Evolutionary conservation across 1,140 invertebrate species (phyloP).

Genomic region (Drosophila bifasciata): DNA sequence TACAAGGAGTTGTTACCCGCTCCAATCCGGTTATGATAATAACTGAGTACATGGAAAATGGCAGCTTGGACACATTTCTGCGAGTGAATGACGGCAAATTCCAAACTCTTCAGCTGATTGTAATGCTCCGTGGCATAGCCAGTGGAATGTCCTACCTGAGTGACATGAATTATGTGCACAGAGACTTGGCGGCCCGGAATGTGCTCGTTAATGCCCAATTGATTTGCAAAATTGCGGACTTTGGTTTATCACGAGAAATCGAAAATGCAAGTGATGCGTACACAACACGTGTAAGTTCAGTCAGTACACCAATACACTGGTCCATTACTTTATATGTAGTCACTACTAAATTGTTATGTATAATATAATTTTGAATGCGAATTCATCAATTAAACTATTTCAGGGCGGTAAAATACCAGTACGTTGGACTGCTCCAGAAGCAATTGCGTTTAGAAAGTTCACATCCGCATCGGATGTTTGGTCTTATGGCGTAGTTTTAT

Average conservation of each 20-base stretch:
- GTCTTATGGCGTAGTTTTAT: constrained; percentile 99
- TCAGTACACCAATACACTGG: background rate
- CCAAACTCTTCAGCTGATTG: constrained; percentile 97
- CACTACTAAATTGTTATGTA: too few species aligned
- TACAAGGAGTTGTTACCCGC: constrained; percentile 99
- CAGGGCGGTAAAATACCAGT: constrained; percentile 99
- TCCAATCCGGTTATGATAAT: constrained; percentile 99
- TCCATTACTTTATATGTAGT: too few species aligned
- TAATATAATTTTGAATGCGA: too few species aligned
- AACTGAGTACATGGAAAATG: constrained; percentile 99
- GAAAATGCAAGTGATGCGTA: constrained; percentile 99
- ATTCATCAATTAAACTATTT: background rate
- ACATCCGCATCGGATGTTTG: constrained; percentile 99
- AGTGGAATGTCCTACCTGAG: constrained; percentile 99
- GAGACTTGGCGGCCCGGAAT: constrained; percentile 98
- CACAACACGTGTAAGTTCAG: constrained; percentile 93
- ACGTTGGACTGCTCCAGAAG: constrained; percentile 99
- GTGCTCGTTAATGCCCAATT: constrained; percentile 98
- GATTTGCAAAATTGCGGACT: constrained; percentile 99
- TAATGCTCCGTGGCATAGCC: constrained; percentile 98
- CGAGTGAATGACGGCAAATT: constrained; percentile 98
- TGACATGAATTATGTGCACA: constrained; percentile 99
- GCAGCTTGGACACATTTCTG: constrained; percentile 98
- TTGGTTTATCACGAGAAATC: constrained; percentile 98
- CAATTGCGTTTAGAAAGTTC: constrained; percentile 99